phyloP scores from a whole-genome alignment of 2,888 invertebrate species.

The Himalopsyche tibetana region DNA sequence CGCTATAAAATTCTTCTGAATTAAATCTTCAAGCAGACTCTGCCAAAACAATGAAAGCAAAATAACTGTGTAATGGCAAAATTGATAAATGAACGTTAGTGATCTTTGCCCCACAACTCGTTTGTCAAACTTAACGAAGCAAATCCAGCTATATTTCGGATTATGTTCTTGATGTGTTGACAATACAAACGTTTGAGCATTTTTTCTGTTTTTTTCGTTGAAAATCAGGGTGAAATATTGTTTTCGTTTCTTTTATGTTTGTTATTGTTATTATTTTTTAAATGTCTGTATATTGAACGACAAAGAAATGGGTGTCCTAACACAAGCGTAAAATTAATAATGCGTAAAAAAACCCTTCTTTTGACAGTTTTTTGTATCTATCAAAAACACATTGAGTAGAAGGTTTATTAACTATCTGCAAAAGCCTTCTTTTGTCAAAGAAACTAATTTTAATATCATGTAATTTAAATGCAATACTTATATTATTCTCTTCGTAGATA shows the following conservation, averaged over 20 bases:
- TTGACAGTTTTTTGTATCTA: no score
- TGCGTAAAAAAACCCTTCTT: no score
- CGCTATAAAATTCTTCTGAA: background rate
- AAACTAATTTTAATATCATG: no score
- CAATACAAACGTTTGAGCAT: slow-evolving; percentile 27
- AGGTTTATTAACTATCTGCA: no score
- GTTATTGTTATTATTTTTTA: background rate
- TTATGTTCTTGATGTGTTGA: slow-evolving; percentile 42
- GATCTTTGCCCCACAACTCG: slow-evolving; percentile 21
- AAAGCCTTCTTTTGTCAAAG: no score
- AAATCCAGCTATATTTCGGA: slow-evolving; percentile 36
- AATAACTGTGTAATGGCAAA: slow-evolving; percentile 40
- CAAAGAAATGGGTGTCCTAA: background rate
- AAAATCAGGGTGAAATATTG: slow-evolving; percentile 13
- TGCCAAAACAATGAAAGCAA: slow-evolving; percentile 43
- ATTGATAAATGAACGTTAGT: slow-evolving; percentile 37
- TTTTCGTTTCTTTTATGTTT: slow-evolving; percentile 32
- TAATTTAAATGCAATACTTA: no score
- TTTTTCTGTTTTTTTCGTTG: slow-evolving; percentile 17
- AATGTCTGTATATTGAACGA: slow-evolving; percentile 18
- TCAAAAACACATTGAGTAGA: no score
- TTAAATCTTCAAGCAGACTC: background rate
- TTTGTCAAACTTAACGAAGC: slow-evolving; percentile 42
- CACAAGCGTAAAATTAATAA: no score
- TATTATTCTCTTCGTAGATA: no score